Percentiles rank a stretch among this genome's conserved stretches.
phyloP scores from a whole-genome alignment of 2,888 invertebrate species.

The Tanypteryx hageni region DNA sequence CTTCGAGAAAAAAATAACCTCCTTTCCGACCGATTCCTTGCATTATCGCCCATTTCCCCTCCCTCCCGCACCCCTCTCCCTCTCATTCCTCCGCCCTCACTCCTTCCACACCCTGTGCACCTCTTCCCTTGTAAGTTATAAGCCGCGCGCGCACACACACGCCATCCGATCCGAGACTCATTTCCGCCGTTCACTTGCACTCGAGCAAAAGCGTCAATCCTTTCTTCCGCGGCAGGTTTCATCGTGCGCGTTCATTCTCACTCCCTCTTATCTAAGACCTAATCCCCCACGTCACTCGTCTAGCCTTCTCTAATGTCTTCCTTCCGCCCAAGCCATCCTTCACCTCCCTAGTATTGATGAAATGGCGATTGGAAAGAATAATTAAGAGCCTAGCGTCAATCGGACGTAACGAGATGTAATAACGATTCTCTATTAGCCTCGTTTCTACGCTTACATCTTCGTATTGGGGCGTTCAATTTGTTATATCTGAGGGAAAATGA shows the following conservation, averaged over 20 bases:
- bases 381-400: not conserved
- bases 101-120: too few species aligned
- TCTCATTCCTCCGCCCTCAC: not conserved
- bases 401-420: not conserved
- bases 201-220: not conserved
- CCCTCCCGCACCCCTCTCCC: not conserved
- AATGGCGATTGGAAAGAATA: not conserved
- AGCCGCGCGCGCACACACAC: too few species aligned
- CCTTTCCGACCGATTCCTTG: too few species aligned
- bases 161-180: conserved; percentile 3
- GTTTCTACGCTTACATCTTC: too few species aligned
- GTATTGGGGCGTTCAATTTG: too few species aligned
- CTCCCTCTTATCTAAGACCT: not conserved
- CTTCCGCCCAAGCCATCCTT: not conserved
- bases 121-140: too few species aligned
- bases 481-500: too few species aligned
- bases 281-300: not conserved
- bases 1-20: too few species aligned
- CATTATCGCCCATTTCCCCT: not conserved
- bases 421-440: too few species aligned
- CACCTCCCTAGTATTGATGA: not conserved
- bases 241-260: conserved; percentile 24
- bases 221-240: not conserved
- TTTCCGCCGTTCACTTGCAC: conserved; percentile 35
- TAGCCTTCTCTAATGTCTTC: not conserved